Conservation (phyloP, 2,113 vertebrate genomes). For the Eptesicus fuscus region DNA sequence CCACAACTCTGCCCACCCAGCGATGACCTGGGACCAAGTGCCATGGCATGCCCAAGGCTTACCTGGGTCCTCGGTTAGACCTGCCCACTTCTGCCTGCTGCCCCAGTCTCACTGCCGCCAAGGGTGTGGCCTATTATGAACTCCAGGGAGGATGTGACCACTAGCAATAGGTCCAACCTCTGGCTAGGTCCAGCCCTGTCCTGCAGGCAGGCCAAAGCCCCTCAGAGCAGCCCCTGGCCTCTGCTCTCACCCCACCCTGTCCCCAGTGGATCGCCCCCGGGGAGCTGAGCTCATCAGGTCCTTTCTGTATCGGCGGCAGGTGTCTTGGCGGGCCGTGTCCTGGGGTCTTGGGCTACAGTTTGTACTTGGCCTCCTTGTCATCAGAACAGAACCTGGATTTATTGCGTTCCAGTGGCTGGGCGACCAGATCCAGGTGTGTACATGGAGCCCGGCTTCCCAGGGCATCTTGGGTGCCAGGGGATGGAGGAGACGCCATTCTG, state of each 20-base stretch:
- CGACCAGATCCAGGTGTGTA: slow-evolving; percentile 89
- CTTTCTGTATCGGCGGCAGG: slow-evolving; percentile 76
- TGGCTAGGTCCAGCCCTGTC: background rate
- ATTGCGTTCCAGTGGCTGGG: slow-evolving; percentile 93
- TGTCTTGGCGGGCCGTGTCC: slow-evolving; percentile 89
- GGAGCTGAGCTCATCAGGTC: background rate
- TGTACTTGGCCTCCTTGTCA: slow-evolving; percentile 89
- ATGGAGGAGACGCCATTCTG: background rate
- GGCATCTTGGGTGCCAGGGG: background rate
- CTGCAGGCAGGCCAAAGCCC: background rate
- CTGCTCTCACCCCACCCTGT: background rate
- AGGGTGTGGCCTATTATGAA: background rate
- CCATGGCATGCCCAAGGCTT: background rate
- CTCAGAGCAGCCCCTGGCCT: background rate
- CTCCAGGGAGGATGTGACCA: background rate
- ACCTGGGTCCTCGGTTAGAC: background rate
- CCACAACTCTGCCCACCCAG: background rate
- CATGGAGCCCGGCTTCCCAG: background rate
- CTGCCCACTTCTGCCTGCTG: background rate
- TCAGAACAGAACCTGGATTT: slow-evolving; percentile 91
- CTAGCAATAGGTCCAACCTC: background rate
- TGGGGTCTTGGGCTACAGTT: slow-evolving; percentile 95
- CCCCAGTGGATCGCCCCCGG: background rate
- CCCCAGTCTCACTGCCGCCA: background rate
- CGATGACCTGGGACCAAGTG: background rate